phyloP scores from a whole-genome alignment of 2,888 invertebrate genomes.

The Proisotoma minuta region DNA sequence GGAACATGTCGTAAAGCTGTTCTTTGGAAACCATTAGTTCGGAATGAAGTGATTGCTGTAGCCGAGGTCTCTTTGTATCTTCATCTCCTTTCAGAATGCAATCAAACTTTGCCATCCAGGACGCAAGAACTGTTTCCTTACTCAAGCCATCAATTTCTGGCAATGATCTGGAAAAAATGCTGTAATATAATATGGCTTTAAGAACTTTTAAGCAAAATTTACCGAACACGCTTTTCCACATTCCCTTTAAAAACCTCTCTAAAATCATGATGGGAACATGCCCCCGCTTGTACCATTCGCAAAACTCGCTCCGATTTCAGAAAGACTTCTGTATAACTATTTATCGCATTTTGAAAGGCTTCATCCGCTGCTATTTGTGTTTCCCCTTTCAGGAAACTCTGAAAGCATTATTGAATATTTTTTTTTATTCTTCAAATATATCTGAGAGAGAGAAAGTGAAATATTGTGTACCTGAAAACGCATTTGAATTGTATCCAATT shows the following conservation, averaged over 20 bases:
- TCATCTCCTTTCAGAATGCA: slow-evolving; percentile 94
- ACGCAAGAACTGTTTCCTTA: slow-evolving; percentile 96
- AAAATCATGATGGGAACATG: slow-evolving; percentile 97
- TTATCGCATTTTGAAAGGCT: slow-evolving; percentile 97
- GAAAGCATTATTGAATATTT: slow-evolving; percentile 33
- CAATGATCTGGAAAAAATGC: slow-evolving; percentile 70
- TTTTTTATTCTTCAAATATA: not conserved
- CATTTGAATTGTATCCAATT: slow-evolving; percentile 86
- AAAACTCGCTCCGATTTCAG: slow-evolving; percentile 92
- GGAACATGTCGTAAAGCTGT: slow-evolving; percentile 99
- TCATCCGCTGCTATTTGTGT: slow-evolving; percentile 97
- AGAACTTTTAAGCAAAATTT: slow-evolving; percentile 46
- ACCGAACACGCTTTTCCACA: slow-evolving; percentile 95
- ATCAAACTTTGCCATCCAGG: slow-evolving; percentile 99
- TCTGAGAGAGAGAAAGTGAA: not conserved
- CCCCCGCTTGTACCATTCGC: slow-evolving; percentile 96
- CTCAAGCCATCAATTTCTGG: slow-evolving; percentile 99
- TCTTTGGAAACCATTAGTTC: slow-evolving; percentile 94
- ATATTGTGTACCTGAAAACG: slow-evolving; percentile 72
- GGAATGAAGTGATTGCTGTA: slow-evolving; percentile 82
- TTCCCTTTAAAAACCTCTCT: slow-evolving; percentile 97
- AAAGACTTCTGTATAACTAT: slow-evolving; percentile 92
- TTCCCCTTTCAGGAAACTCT: slow-evolving; percentile 94
- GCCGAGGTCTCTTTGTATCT: slow-evolving; percentile 76
- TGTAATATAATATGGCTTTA: too few species aligned